Evolutionary conservation across 2,888 invertebrate genomes (phyloP).

Genomic region (Taphrorychus bicolor): DNA sequence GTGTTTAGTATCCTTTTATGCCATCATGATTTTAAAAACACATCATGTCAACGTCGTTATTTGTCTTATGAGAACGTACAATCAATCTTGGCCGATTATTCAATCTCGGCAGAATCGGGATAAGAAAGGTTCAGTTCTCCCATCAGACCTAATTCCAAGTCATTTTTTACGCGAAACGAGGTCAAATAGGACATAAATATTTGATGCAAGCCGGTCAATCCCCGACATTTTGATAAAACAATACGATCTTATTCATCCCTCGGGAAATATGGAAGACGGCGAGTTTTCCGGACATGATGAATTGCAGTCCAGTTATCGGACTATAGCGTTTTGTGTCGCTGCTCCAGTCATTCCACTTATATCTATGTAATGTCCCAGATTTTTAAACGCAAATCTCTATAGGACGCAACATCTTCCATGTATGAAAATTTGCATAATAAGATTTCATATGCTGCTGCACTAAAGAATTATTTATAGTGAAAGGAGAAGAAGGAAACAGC

Average conservation of each 20-base stretch:
- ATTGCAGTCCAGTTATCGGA: not conserved
- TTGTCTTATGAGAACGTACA: not conserved
- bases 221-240: slow-evolving; percentile 29
- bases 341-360: not conserved
- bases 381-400: not conserved
- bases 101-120: not conserved
- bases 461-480: not conserved
- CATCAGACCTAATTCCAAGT: slow-evolving; percentile 5
- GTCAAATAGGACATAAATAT: slow-evolving; percentile 27
- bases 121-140: not conserved
- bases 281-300: not conserved
- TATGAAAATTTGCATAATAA: not conserved
- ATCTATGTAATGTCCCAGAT: not conserved
- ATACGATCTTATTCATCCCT: slow-evolving; percentile 28
- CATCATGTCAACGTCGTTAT: not conserved
- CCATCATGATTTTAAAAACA: not conserved
- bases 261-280: slow-evolving; percentile 21
- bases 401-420: not conserved
- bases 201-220: slow-evolving; percentile 31
- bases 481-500: not conserved
- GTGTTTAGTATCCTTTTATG: slow-evolving; percentile 7
- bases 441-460: not conserved
- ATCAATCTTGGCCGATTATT: slow-evolving; percentile 7
- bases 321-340: not conserved
- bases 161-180: slow-evolving; percentile 19